These are phyloP conservation scores for Loriculus beryllinus DNA, from an alignment of 2,797 vertebrate genomes.

Conservation along the genomic window DNA sequence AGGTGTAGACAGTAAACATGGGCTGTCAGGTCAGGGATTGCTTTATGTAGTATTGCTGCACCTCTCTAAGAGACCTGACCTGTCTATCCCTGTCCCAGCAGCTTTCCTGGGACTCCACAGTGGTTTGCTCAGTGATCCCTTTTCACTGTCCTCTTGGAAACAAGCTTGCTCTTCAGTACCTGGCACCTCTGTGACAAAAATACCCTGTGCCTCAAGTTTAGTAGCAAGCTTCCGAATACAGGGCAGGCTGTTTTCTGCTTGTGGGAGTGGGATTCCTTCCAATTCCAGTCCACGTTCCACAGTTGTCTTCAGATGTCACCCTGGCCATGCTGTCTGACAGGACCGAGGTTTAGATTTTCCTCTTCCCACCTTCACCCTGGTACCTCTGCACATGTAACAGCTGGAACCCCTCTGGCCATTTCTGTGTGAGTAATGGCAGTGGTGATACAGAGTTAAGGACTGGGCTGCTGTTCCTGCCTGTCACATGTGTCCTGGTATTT, in stretches of 20 bases:
- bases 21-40: neutral
- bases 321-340: neutral
- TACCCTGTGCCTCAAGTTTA: accelerated
- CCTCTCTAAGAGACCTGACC: neutral
- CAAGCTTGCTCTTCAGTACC: neutral
- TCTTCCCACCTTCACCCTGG: neutral
- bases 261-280: neutral
- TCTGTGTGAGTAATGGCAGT: neutral
- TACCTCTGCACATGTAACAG: accelerated
- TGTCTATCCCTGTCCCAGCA: neutral
- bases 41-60: no score
- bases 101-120: neutral
- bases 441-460: neutral
- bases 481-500: constrained; percentile 13
- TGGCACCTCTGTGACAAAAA: neutral
- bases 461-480: neutral
- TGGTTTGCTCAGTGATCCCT: accelerated
- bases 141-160: neutral
- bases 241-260: neutral
- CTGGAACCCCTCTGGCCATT: neutral
- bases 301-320: neutral
- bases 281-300: neutral
- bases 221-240: neutral
- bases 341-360: neutral
- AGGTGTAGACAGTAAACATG: accelerated